Evolutionary conservation across 2,113 vertebrate species (phyloP), one percentile per base, ranked within the genome.

Genomic region (Potamarius usumacintae): DNA sequence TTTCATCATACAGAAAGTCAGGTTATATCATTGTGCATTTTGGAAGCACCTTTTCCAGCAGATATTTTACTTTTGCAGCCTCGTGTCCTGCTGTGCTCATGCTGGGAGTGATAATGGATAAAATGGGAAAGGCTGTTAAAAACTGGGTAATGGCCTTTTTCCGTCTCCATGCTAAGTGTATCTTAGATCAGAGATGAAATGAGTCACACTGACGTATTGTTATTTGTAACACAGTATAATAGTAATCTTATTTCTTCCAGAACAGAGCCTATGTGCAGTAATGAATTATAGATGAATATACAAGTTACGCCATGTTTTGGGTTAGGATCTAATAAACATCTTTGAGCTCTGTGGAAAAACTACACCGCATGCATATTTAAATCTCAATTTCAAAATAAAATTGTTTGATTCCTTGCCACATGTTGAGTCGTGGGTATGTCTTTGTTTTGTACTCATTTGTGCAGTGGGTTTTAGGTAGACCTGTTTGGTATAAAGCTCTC

Each of bases 281-380:
- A 52, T 87, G 69, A 89, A 85, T 89, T 85, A 89, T 87, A 62
- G 83, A 88, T 81, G 81, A 12, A 0, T 53, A 63, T 30, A 62
- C 72, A 80, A 55, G 81, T 86, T 58, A 57, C 81, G 62, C 67
- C 62, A 42, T 2, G 84, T 42, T 72, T 87, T 71, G 7, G 78
- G 69, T 50, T 83, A 69, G 60, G 34, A 81, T 83, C 82, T 87
- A 52, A 85, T 22, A 52, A 18, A 82, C 58, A 50, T 82, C 60
- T 25, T 20, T 22, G 6, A 60, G 9, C 60, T 72, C 67, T 84
- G 18, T 34, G 18, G 18, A 30, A 53, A 55, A 84, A 57, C 65
- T 34, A 71, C 67, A 71, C 67, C 27, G 22, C n/a, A 53, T 84
- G 34, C 53, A 71, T 20, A 8, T 74, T 74, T 74, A 85, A 48